phyloP scores from a whole-genome alignment of 2,797 vertebrate genomes.

The Ataeniobius toweri region DNA sequence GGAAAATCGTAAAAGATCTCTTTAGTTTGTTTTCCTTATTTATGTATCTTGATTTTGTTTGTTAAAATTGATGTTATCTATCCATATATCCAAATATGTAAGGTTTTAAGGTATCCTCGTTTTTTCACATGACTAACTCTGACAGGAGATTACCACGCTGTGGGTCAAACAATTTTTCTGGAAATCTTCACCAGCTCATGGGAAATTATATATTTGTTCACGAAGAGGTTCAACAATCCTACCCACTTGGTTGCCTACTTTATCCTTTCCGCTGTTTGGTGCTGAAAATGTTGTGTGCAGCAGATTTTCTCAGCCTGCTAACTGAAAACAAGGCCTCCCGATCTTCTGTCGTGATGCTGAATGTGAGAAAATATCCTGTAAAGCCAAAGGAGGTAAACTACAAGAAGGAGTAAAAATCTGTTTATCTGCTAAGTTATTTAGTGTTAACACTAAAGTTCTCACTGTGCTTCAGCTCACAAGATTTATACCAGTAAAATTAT shows the following conservation, averaged over 20 bases:
- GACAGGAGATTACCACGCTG: too few species aligned
- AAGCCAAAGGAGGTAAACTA: constrained; percentile 24
- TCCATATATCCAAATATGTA: too few species aligned
- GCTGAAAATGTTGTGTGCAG: background rate
- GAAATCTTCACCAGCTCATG: constrained; percentile 5
- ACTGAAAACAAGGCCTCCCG: constrained; percentile 28
- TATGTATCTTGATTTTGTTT: too few species aligned
- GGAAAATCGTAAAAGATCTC: background rate
- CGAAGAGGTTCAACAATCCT: background rate
- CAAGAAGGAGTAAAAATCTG: constrained; percentile 3
- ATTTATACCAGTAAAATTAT: constrained; percentile 28
- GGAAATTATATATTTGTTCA: constrained; percentile 16
- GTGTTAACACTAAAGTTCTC: background rate
- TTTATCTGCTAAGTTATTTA: constrained; percentile 3
- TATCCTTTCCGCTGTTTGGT: constrained; percentile 18
- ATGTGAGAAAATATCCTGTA: background rate
- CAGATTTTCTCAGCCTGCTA: constrained; percentile 30
- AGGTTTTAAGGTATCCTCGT: background rate
- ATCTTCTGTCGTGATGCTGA: constrained; percentile 7
- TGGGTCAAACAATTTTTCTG: background rate
- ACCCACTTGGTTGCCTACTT: constrained; percentile 4
- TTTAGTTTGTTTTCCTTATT: too few species aligned
- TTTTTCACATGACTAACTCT: too few species aligned
- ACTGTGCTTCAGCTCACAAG: constrained; percentile 4
- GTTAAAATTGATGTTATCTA: background rate